These are phyloP conservation scores for Acrossocheilus wenchowensis DNA, from an alignment of 2,797 vertebrate species.

Conservation along the genomic window DNA sequence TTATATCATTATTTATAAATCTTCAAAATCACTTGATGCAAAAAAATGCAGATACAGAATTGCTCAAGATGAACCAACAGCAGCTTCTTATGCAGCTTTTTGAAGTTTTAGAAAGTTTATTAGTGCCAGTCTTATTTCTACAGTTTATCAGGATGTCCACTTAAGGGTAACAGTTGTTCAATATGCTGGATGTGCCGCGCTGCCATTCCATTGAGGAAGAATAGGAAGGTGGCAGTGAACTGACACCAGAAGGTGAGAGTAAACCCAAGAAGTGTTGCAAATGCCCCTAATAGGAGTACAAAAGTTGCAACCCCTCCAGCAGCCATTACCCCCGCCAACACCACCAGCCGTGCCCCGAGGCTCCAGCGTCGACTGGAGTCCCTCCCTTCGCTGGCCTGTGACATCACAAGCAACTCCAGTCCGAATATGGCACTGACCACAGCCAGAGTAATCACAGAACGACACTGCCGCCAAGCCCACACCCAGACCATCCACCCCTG, in stretches of 20 bases:
- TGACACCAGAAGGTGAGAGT: constrained; percentile 84
- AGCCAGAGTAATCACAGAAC: constrained; percentile 72
- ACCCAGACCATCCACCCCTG: constrained; percentile 67
- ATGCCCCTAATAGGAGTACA: constrained; percentile 71
- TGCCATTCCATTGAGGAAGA: constrained; percentile 82
- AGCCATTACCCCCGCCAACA: constrained; percentile 75
- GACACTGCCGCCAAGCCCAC: constrained; percentile 70
- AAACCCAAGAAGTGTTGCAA: constrained; percentile 72
- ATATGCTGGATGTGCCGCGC: constrained; percentile 81
- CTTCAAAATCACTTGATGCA: neutral
- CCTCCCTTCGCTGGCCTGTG: constrained; percentile 79
- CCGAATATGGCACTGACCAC: constrained; percentile 83
- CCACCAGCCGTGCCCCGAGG: constrained; percentile 75
- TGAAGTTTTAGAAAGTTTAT: neutral
- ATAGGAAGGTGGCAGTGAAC: constrained; percentile 79
- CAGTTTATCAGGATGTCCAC: constrained; percentile 37
- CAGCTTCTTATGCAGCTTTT: neutral
- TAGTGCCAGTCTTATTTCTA: neutral
- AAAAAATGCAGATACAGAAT: neutral
- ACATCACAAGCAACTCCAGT: constrained; percentile 84
- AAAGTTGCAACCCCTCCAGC: constrained; percentile 75
- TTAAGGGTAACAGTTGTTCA: constrained; percentile 3
- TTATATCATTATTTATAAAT: neutral
- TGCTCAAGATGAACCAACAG: neutral
- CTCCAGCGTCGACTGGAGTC: constrained; percentile 74